Base-by-base conservation (phyloP, 2,797 vertebrate species). In the Lophius americanus region DNA sequence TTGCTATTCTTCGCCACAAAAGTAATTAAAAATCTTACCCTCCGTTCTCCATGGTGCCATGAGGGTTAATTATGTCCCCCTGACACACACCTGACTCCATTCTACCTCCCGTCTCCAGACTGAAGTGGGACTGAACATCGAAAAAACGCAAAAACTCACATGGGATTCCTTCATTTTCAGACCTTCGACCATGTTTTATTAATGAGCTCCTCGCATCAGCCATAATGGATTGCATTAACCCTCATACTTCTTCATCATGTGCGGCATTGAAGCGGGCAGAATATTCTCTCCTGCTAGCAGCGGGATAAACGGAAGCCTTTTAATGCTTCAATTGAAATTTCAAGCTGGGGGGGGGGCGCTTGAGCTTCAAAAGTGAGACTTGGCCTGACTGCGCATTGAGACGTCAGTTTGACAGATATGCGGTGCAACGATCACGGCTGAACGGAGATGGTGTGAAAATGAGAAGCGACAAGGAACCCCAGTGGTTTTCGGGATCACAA, bases 281-380 rank as follows among this genome's bases (percentile, higher is more conserved):
- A 65, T 2, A 46, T 59, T 53, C 58, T n/a, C 35, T 35, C 33
- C 65, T 53, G 51, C 50, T 5, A 51, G 50, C 3, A 6, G 64
- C 14, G 56, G 9, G 48, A 32, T 61, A 70, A 70, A 79, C 51
- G 50, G 42, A 78, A 81, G 64, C 46, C 80, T 68, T 68, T 76
- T 68, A 54, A 5, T 11, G 62, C 60, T 4, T 62, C 52, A 68
- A 64, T 58, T 57, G 67, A 75, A 67, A 75, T 83, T 88, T 88
- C 85, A 81, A 81, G 77, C 79, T 71, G 82, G 44, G 54, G 44
- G 41, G 83, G 85, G 83, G 79, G 75, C 71, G 88, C 91, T 93
- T 79, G 81, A 84, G 94, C 78, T 88, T 79, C 69, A 82, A n/a
- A 68, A 79, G 55, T 65, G 54, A 64, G 61, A 64, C 61, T 2